These are phyloP conservation scores for Ophion ventricosus DNA, from an alignment of 2,888 invertebrate genomes.

Conservation along the genomic window DNA sequence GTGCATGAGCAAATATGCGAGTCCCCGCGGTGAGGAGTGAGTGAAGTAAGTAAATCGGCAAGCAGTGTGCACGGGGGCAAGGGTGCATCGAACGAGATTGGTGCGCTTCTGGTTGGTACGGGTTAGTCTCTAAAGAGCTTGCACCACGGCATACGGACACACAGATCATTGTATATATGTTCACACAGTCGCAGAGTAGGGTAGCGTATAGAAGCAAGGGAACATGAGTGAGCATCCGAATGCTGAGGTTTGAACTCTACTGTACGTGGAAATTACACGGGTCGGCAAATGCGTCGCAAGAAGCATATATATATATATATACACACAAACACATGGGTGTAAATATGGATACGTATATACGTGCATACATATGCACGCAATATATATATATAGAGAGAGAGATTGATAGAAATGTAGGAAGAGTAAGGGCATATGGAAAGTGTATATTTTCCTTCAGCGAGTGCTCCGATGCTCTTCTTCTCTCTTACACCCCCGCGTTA, in stretches of 20 bases:
- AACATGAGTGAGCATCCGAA: conserved; percentile 43
- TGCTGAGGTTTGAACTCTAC: conserved; percentile 47
- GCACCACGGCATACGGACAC: conserved; percentile 12
- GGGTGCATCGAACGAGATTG: conserved; percentile 56
- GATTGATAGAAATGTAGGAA: conserved; percentile 43
- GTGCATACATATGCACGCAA: too few species aligned
- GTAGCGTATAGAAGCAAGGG: conserved; percentile 3
- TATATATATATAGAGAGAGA: neutral
- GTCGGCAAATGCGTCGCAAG: conserved; percentile 63
- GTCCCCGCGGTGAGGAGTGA: neutral
- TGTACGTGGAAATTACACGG: conserved; percentile 63
- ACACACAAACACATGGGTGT: neutral
- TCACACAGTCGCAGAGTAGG: conserved; percentile 11
- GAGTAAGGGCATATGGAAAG: conserved; percentile 30
- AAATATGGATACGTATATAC: conserved; percentile 2
- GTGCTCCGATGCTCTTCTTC: conserved; percentile 31
- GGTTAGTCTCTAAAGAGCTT: conserved; percentile 38
- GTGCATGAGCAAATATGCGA: conserved; percentile 29
- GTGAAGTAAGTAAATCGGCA: conserved; percentile 36
- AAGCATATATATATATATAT: conserved; percentile 16
- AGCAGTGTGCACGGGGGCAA: conserved; percentile 47
- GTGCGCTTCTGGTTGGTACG: conserved; percentile 37
- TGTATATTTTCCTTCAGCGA: conserved; percentile 50
- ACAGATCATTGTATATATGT: neutral
- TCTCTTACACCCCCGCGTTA: conserved; percentile 1